These are phyloP conservation scores for Neuroscelio doddi DNA, from an alignment of 2,888 invertebrate species.

Conservation along the genomic window DNA sequence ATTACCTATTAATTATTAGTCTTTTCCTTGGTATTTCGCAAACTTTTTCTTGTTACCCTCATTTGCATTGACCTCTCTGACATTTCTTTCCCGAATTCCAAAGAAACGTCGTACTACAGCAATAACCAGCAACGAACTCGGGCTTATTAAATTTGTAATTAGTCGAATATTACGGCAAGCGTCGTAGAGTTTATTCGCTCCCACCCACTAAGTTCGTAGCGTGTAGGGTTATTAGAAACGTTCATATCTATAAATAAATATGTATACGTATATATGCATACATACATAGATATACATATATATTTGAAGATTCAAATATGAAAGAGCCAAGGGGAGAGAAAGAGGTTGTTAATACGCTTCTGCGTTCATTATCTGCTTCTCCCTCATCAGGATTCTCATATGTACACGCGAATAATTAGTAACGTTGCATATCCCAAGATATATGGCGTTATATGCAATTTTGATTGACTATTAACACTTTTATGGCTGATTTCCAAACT, in stretches of 20 bases:
- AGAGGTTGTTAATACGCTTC: constrained; percentile 59
- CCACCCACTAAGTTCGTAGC: constrained; percentile 16
- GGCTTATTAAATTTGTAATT: constrained; percentile 70
- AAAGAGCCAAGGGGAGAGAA: constrained; percentile 22
- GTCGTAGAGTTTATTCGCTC: constrained; percentile 44
- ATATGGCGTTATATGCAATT: constrained; percentile 8
- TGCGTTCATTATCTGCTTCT: constrained; percentile 61
- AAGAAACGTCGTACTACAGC: constrained; percentile 51
- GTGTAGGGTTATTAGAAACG: constrained; percentile 25
- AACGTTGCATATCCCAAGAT: constrained; percentile 25
- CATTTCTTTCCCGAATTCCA: constrained; percentile 6
- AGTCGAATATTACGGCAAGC: constrained; percentile 65
- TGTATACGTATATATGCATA: constrained; percentile 31
- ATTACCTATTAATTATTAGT: constrained; percentile 5
- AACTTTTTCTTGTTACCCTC: constrained; percentile 17
- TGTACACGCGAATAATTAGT: constrained; percentile 57
- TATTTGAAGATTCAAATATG: constrained; percentile 40
- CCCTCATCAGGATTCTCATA: constrained; percentile 31
- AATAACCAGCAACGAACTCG: constrained; percentile 60
- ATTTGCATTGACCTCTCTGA: constrained; percentile 14
- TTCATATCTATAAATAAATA: constrained; percentile 6
- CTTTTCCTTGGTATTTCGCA: too few relatives aligned
- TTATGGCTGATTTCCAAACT: background rate
- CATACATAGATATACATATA: constrained; percentile 25
- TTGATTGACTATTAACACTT: constrained; percentile 5